Base-by-base conservation (phyloP, 2,113 vertebrate species). In the Romanogobio albipinnatus region DNA sequence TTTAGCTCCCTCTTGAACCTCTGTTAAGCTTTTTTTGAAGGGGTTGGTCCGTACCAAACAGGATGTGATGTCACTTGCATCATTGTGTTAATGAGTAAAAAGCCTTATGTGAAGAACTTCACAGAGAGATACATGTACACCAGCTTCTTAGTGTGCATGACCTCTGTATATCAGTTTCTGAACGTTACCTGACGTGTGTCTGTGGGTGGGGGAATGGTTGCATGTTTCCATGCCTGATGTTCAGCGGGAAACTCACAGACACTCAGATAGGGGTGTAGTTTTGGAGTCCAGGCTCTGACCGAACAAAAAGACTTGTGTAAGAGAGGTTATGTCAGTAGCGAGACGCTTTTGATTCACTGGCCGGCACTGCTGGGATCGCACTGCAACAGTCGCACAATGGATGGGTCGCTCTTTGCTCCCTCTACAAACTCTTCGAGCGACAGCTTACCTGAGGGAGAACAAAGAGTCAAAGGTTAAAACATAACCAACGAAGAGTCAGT, bases 381-480 rank as follows among this genome's bases (percentile, higher is more conserved):
- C 94, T 99, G 98, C 84, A 99, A 96, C 92, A 99, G 96, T 36
- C 98, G 96, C 64, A 99, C 98, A 3, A 99, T 99, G 87, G 98
- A 99, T 0, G 98, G 97, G 81, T 99, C 98, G 0, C 93, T 99
- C 93, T 97, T 99, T 13, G 98, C 98, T 68, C 98, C 98, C 76
- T 97, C 96, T 71, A 99, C 99, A 91, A 99, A 99, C 92, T 99
- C 98, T 83, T 99, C 98, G 89, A 99, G 94, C 71, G 98, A 99
- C 71, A 99, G 96, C 88, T 99, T 99, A 90, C 98, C 98, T 99
- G 84, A 87, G 89, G 76, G 89, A 10, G 24, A 82, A 84, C 26
- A 83, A 51, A 10, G 45, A 59, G 33, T 76, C 39, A 77, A 33
- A 85, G 59, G 56, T 56, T 9, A 61, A 43, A 80, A 39, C n/a